Conservation (phyloP, 2,888 invertebrate species). For the Philaethria dido region DNA sequence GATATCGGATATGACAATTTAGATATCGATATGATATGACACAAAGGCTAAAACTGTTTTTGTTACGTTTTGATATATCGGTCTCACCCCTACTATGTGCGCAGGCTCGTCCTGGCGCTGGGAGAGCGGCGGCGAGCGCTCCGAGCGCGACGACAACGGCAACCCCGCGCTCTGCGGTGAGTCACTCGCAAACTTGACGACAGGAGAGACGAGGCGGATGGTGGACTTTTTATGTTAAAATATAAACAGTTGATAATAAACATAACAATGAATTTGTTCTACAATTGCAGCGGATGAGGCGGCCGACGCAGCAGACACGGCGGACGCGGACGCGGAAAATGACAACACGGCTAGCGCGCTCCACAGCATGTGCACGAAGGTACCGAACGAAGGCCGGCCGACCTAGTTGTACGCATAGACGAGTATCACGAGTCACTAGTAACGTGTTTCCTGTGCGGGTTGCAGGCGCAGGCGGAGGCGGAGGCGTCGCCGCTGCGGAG, state of each 20-base stretch:
- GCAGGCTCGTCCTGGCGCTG: slow-evolving; percentile 48
- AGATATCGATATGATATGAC: too few relatives aligned
- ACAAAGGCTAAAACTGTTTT: too few relatives aligned
- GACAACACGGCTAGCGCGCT: slow-evolving; percentile 55
- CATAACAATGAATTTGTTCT: background rate
- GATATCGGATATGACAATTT: too few relatives aligned
- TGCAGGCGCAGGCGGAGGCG: slow-evolving; percentile 44
- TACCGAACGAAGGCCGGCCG: too few relatives aligned
- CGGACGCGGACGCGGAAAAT: slow-evolving; percentile 60
- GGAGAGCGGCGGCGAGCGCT: slow-evolving; percentile 53
- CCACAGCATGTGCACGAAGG: slow-evolving; percentile 2
- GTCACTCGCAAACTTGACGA: background rate
- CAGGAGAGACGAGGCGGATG: too few relatives aligned
- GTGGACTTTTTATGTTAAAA: background rate
- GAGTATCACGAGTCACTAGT: background rate
- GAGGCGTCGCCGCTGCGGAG: slow-evolving; percentile 59
- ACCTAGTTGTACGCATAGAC: too few relatives aligned
- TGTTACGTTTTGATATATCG: too few relatives aligned
- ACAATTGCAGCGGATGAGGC: slow-evolving; percentile 36
- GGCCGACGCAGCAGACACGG: slow-evolving; percentile 56
- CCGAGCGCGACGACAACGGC: slow-evolving; percentile 65
- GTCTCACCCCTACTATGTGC: too few relatives aligned
- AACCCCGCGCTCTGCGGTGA: slow-evolving; percentile 48
- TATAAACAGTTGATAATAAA: background rate
- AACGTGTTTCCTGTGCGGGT: background rate